These are phyloP conservation scores for Casuarius casuarius DNA, from an alignment of 2,113 vertebrate species.

Conservation along the genomic window DNA sequence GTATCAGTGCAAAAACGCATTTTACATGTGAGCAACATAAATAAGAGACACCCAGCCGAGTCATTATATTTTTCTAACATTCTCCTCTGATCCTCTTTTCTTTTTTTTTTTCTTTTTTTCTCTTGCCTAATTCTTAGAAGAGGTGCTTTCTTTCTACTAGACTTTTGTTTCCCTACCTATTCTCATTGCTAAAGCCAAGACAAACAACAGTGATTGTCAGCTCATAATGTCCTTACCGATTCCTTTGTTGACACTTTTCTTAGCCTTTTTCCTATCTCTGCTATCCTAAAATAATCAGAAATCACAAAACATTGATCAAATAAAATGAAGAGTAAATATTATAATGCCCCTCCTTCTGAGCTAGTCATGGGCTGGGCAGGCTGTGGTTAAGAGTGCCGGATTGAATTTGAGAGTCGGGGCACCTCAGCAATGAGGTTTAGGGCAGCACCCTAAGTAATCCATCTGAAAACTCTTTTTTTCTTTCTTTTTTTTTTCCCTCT, in stretches of 20 bases:
- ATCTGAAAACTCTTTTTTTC: not conserved
- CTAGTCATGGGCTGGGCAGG: not conserved
- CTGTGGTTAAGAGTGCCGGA: not conserved
- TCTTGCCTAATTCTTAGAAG: not conserved
- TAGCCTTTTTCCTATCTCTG: not conserved
- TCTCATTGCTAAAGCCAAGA: not conserved
- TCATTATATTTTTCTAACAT: not conserved
- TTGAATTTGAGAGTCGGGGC: no score
- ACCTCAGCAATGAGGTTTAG: not conserved
- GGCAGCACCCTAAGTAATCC: not conserved
- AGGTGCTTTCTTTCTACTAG: not conserved
- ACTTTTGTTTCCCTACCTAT: not conserved
- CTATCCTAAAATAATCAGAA: not conserved
- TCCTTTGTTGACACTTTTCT: not conserved
- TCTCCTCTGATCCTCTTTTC: not conserved
- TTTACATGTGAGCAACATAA: constrained; percentile 5
- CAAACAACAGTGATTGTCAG: not conserved
- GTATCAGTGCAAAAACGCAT: not conserved
- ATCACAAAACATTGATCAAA: not conserved
- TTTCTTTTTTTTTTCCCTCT: no score
- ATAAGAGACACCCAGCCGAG: not conserved
- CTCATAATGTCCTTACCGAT: not conserved
- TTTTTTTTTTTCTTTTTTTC: not conserved
- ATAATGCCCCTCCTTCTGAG: not conserved
- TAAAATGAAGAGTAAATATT: not conserved